Percentiles rank a stretch among this genome's conserved stretches.
phyloP scores from a whole-genome alignment of 2,888 invertebrate genomes.

The Lysandra bellargus region DNA sequence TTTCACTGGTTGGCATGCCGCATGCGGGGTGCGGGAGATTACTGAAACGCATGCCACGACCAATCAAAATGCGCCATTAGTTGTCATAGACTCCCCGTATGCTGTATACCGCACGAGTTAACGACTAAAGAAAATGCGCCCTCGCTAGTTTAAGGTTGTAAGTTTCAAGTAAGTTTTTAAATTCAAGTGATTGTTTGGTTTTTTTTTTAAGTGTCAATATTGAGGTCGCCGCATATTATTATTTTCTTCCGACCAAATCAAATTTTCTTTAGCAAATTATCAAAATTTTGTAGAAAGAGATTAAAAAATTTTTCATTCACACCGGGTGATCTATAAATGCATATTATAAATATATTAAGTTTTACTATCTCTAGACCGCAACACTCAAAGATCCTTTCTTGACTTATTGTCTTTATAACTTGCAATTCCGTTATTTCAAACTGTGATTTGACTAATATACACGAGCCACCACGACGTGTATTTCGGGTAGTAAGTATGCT shows the following conservation, averaged over 20 bases:
- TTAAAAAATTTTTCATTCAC: neutral
- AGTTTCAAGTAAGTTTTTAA: neutral
- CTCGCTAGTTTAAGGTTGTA: neutral
- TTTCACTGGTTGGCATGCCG: too few relatives aligned
- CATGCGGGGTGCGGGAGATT: too few relatives aligned
- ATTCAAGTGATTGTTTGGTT: too few relatives aligned
- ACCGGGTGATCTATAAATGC: slow-evolving; percentile 8
- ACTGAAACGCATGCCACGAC: too few relatives aligned
- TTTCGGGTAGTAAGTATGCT: neutral
- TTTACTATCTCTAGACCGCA: neutral
- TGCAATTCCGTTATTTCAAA: neutral
- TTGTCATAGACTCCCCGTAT: too few relatives aligned
- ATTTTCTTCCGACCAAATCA: too few relatives aligned
- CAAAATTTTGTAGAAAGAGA: neutral
- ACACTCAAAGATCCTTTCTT: neutral
- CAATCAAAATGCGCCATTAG: too few relatives aligned
- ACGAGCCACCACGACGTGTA: neutral
- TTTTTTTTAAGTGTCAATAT: neutral
- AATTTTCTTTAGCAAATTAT: neutral
- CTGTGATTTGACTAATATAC: neutral
- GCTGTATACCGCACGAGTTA: too few relatives aligned
- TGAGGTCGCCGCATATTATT: too few relatives aligned
- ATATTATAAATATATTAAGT: neutral
- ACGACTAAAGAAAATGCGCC: too few relatives aligned
- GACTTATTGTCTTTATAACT: neutral